Base-by-base conservation (phyloP, 1,140 invertebrate species). In the Apolygus lucorum region DNA sequence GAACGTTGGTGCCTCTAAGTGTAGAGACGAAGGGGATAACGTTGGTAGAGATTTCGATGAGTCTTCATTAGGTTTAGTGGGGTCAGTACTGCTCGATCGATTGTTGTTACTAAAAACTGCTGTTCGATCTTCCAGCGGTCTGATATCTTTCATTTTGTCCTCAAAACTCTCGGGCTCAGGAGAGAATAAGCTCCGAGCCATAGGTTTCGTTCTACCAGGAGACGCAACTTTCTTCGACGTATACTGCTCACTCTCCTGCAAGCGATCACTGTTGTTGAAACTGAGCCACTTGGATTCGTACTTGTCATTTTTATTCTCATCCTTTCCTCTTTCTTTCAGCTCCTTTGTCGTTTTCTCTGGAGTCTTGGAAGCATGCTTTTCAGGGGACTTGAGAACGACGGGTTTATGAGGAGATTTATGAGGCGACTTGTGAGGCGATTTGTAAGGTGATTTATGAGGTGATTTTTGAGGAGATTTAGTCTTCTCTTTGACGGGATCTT, bases 281-380 rank as follows among this genome's bases (percentile, higher is more conserved):
- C 22, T 59, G 11, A 59, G 22, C 54, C 54, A 59, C 4, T 59
- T 59, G 4, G 54, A 22, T 4, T 59, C 54, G n/a, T 28, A 27
- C 68, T 71, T 67, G 29, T 70, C 70, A 28, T 66, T 27, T 34
- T 70, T 63, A 42, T 71, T 71, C 21, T 73, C 72, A n/a, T 69
- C 52, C 54, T 63, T 62, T 29, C 65, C 72, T 14, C 34, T 24
- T 13, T 42, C 54, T 22, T 59, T 59, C 22, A 24, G 21, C 68
- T 72, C 70, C 26, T 73, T 74, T 0, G 63, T 21, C 24, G 63
- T 26, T 70, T 73, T 59, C 25, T 72, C 28, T 28, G 67, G 65
- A 27, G 69, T 64, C 22, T 70, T 68, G 21, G 29, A 26, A 62
- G 59, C 21, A 34, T 52, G 28, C 67, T 72, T 67, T 66, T 52